phyloP scores from a whole-genome alignment of 2,113 vertebrate species.

The Brachirus orientalis region DNA sequence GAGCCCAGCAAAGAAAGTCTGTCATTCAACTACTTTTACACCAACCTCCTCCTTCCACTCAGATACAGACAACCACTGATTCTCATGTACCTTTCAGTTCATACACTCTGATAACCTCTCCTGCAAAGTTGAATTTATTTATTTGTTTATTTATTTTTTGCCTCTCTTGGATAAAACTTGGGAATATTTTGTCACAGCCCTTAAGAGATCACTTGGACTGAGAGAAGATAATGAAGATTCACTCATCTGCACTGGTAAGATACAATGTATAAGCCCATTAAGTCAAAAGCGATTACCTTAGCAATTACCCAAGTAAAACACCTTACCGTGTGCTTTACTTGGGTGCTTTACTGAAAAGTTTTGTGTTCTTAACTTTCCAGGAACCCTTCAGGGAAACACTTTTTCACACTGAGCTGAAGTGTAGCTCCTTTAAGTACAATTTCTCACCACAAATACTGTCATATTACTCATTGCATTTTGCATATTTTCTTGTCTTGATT shows the following conservation, averaged over 20 bases:
- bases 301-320: too few relatives aligned
- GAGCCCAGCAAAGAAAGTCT: constrained; percentile 44
- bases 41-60: constrained; percentile 50
- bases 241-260: constrained; percentile 63
- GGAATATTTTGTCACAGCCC: constrained; percentile 7
- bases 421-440: constrained; percentile 23
- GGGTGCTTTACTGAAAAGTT: constrained; percentile 43
- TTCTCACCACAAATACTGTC: constrained; percentile 4
- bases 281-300: constrained; percentile 58
- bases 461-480: constrained; percentile 4
- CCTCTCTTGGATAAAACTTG: constrained; percentile 46
- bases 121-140: constrained; percentile 23
- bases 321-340: constrained; percentile 54
- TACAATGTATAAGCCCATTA: constrained; percentile 29
- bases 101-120: constrained; percentile 18
- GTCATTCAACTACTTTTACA: constrained; percentile 63
- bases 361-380: constrained; percentile 47
- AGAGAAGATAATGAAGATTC: constrained; percentile 44
- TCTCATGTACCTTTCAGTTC: constrained; percentile 4
- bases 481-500: constrained; percentile 5
- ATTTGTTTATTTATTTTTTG: constrained; percentile 4
- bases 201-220: constrained; percentile 43
- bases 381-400: constrained; percentile 35
- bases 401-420: constrained; percentile 11
- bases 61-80: constrained; percentile 29